Percentiles rank a stretch among this genome's conserved stretches.
phyloP scores from a whole-genome alignment of 2,797 vertebrate species.

The Fratercula arctica region DNA sequence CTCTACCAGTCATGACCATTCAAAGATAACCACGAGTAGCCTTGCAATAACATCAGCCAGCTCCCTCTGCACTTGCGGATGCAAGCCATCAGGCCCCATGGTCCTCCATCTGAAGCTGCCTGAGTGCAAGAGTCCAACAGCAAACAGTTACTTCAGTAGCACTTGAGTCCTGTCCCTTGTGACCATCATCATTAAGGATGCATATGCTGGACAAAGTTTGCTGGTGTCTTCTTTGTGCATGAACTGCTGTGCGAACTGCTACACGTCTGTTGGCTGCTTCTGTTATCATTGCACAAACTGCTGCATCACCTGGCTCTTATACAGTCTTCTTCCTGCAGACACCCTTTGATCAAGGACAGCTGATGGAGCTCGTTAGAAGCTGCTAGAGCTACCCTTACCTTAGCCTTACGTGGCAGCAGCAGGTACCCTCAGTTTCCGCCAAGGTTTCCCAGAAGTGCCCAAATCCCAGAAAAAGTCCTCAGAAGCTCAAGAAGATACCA shows the following conservation, averaged over 20 bases:
- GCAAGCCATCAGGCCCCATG: background rate
- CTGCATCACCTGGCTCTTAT: fast-evolving
- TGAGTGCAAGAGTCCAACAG: background rate
- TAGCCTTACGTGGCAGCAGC: too few species aligned
- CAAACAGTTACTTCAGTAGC: background rate
- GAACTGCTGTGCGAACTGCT: background rate
- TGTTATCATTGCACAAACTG: background rate
- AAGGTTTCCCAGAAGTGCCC: background rate
- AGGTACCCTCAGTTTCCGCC: background rate
- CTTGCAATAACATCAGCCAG: background rate
- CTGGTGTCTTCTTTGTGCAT: background rate
- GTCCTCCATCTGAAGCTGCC: background rate
- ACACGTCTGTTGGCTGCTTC: background rate
- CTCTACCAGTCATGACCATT: background rate
- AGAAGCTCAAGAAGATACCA: background rate
- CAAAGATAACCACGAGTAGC: background rate
- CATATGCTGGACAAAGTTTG: background rate
- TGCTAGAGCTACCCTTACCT: background rate
- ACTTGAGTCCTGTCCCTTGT: background rate
- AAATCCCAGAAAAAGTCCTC: background rate
- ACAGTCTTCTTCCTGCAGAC: background rate
- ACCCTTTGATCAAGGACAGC: background rate
- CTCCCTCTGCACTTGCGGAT: background rate
- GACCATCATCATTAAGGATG: background rate
- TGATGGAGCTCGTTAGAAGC: fast-evolving